Evolutionary conservation across 2,888 invertebrate genomes (phyloP), one percentile per base, ranked within the genome.

Genomic region (Pammene fasciana): DNA sequence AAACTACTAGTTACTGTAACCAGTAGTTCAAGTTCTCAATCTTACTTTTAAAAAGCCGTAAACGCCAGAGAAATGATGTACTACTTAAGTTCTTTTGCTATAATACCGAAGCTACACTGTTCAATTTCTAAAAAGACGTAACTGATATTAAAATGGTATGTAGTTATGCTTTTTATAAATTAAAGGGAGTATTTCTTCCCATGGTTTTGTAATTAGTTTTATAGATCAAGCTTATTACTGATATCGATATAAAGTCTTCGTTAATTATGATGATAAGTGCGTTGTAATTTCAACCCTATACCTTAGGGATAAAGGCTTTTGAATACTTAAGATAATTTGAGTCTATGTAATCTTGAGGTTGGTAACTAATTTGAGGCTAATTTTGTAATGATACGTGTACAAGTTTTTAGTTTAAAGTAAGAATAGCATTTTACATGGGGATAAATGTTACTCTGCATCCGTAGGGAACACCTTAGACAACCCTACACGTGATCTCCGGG

Each of bases 121-220:
- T 18, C 38, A n/a, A 62, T 5, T 41, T 62, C 9, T 5, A 41
- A 41, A 52, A 52, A 6, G 26, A n/a, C 26, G 41, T 52, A 52
- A 18, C 2, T 13, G n/a, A 9, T 4, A 18, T 10, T 6, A 11
- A 26, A 52, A 5, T 38, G 9, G 50, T 26, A 62, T 38, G n/a
- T 10, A 18, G 16, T 52, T 62, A 41, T 8, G 62, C 38, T 26
- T n/a, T 52, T 41, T 1, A 16, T 41, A 50, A 26, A 41, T 38
- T 41, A 18, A 0, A n/a, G 3, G 6, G 5, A 1, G 8, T 8
- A 9, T 41, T 18, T 16, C 62, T 68, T 68, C 68, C 62, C 68
- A 68, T 62, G 68, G 34, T 38, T 56, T 34, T 13, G 46, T 68
- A 68, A 68, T 68, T 68, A 62, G 54, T 55, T 50, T 67, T 61